Percentiles rank a stretch among this genome's conserved stretches.
Conservation (phyloP, 2,797 vertebrate species). For the Phyllotis vaccarum region DNA sequence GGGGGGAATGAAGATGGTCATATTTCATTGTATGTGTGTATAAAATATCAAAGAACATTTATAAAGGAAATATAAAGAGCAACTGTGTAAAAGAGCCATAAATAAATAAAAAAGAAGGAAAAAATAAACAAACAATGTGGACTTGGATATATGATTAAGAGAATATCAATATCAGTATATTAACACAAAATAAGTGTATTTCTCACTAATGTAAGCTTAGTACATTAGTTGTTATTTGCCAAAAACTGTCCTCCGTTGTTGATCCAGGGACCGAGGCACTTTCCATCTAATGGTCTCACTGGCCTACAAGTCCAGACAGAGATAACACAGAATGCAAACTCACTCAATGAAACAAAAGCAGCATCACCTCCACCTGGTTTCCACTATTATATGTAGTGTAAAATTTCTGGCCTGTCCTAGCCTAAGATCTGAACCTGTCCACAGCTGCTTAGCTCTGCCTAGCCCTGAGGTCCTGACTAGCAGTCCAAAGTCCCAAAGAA, state of each 20-base stretch:
- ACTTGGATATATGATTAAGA: not conserved
- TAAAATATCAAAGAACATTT: not conserved
- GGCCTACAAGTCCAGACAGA: not conserved
- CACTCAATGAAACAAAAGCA: not conserved
- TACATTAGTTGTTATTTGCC: not conserved
- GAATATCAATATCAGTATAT: constrained; percentile 9
- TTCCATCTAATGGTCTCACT: not conserved
- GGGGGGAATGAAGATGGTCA: not conserved
- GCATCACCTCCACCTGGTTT: not conserved
- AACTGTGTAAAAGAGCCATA: not conserved
- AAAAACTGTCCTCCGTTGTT: not conserved
- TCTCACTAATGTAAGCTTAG: not conserved
- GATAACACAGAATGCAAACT: not conserved
- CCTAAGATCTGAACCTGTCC: no score
- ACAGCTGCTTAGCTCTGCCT: no score
- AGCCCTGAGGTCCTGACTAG: no score
- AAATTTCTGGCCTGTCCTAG: no score
- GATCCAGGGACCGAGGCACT: not conserved
- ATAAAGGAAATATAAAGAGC: not conserved
- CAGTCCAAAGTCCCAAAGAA: no score
- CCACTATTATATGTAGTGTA: not conserved
- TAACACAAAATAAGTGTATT: not conserved
- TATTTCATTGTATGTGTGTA: not conserved
- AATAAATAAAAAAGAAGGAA: not conserved
- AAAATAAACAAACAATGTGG: not conserved